Conservation (phyloP, 2,113 vertebrate species). For the Leucoraja erinaceus region DNA sequence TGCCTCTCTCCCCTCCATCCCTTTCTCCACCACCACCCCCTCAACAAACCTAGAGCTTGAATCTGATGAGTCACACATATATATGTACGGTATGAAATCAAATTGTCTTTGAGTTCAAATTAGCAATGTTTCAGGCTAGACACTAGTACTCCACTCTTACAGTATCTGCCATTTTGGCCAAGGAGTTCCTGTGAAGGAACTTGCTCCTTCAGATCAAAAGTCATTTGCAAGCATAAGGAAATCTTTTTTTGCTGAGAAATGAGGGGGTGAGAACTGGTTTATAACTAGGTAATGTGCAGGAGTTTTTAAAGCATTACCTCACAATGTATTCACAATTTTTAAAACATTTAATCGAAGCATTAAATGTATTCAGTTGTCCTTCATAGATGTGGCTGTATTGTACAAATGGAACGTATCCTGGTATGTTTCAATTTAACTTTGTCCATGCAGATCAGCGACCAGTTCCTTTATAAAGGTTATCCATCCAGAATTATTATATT, state of each 20-base stretch:
- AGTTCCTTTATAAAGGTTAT: neutral
- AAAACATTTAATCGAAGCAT: neutral
- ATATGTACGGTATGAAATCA: neutral
- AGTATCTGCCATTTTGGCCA: neutral
- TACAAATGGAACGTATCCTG: too few relatives aligned
- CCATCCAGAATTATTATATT: neutral
- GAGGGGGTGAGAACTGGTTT: neutral
- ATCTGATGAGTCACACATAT: neutral
- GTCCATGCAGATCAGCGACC: neutral
- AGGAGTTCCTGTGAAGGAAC: neutral
- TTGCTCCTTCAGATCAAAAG: neutral
- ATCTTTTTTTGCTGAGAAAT: neutral
- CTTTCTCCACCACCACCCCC: neutral
- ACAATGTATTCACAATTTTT: neutral
- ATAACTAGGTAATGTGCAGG: neutral
- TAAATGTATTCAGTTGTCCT: neutral
- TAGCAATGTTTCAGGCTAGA: too few relatives aligned
- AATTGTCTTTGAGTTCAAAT: too few relatives aligned
- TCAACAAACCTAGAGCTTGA: neutral
- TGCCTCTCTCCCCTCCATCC: neutral
- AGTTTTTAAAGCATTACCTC: too few relatives aligned
- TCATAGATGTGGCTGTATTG: neutral
- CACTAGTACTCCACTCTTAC: too few relatives aligned
- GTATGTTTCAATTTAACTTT: neutral
- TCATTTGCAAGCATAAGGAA: neutral